phyloP scores from a whole-genome alignment of 1,140 invertebrate genomes.

The Zaprionus ghesquierei region DNA sequence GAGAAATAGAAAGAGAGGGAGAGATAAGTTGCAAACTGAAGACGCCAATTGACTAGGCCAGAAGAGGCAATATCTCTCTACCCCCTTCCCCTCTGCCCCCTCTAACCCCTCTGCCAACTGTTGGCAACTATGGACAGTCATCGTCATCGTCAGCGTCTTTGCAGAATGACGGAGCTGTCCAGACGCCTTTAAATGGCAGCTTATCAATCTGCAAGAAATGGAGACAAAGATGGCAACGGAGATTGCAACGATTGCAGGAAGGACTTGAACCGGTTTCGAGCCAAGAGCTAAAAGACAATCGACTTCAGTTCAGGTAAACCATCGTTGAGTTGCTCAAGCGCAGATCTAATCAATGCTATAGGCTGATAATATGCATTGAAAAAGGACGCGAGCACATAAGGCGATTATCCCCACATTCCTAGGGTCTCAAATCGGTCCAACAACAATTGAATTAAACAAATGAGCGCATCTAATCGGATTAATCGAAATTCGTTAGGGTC shows the following conservation, averaged over 20 bases:
- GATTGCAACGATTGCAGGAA: not conserved
- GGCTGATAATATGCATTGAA: not conserved
- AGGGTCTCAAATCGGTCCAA: not conserved
- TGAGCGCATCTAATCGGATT: not conserved
- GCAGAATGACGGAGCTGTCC: not conserved
- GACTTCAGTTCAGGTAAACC: not conserved
- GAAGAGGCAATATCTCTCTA: not conserved
- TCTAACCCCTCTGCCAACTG: not conserved
- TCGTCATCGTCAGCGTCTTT: conserved; percentile 23
- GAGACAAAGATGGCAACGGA: not conserved
- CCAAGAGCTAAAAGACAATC: not conserved
- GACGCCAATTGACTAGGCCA: conserved; percentile 22
- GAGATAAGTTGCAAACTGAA: conserved; percentile 16
- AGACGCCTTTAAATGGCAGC: conserved; percentile 23
- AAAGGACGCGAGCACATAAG: not conserved
- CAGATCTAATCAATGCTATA: not conserved
- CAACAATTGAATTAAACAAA: not conserved
- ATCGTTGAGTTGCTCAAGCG: not conserved
- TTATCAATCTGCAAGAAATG: conserved; percentile 14
- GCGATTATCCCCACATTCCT: not conserved
- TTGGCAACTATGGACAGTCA: conserved; percentile 7
- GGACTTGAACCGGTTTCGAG: conserved; percentile 2
- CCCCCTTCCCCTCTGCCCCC: not conserved
- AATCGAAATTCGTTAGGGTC: not conserved
- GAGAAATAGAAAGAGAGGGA: not conserved